These are phyloP conservation scores for Thymelicus acteon DNA, from an alignment of 2,888 invertebrate genomes.

Conservation along the genomic window DNA sequence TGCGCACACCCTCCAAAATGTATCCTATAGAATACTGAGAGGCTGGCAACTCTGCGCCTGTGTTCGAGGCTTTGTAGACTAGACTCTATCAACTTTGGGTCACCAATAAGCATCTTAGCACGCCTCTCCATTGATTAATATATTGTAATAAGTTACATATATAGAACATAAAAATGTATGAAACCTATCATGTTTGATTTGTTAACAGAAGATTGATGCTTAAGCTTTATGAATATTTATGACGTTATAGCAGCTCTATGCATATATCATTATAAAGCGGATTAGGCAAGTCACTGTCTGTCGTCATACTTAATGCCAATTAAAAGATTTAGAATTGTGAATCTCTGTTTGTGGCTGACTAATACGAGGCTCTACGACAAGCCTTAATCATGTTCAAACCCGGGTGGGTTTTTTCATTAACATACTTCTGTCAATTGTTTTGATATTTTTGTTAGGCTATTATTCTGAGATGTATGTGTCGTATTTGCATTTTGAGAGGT, in stretches of 20 bases:
- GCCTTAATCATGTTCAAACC: conserved; percentile 48
- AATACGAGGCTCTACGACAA: conserved; percentile 68
- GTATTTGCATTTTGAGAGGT: conserved; percentile 30
- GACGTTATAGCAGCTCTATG: conserved; percentile 56
- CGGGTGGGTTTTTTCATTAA: conserved; percentile 47
- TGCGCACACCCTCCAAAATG: too few relatives aligned
- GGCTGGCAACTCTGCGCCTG: too few relatives aligned
- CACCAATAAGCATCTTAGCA: too few relatives aligned
- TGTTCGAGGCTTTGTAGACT: too few relatives aligned
- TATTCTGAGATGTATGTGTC: conserved; percentile 41
- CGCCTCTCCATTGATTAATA: too few relatives aligned
- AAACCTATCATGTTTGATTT: too few relatives aligned
- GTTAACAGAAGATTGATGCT: too few relatives aligned
- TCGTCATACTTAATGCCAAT: conserved; percentile 84
- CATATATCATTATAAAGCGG: conserved; percentile 63
- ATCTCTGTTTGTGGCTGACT: conserved; percentile 80
- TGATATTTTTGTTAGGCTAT: conserved; percentile 40
- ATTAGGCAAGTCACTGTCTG: conserved; percentile 82
- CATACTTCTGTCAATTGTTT: conserved; percentile 46
- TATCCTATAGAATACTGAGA: too few relatives aligned
- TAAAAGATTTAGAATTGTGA: conserved; percentile 82
- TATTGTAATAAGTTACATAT: too few relatives aligned
- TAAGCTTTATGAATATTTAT: too few relatives aligned
- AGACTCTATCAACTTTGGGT: too few relatives aligned
- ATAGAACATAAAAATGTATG: too few relatives aligned